Base-by-base conservation (phyloP, 2,113 vertebrate genomes). In the Phoxinus phoxinus region DNA sequence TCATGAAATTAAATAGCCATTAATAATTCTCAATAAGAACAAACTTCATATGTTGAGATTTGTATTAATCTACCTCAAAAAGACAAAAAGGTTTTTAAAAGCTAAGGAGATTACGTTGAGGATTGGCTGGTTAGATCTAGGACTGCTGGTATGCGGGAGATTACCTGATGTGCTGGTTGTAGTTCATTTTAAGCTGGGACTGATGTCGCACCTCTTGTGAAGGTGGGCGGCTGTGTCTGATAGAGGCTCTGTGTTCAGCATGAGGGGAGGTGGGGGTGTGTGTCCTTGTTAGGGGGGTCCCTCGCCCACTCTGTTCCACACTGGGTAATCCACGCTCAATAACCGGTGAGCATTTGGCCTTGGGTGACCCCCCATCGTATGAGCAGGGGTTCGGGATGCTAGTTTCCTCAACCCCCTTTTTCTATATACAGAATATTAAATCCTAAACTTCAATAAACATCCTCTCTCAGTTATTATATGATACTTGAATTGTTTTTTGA, bases 351-450 rank as follows among this genome's bases (percentile, higher is more conserved):
- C 93, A 88, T 74, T 92, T 86, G 59, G 82, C 91, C 89, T 92
- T 94, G 12, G 95, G 90, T 81, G 85, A 91, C 90, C 89, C 94
- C 89, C 91, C 96, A 95, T 97, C 96, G 0, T 95, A 96, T 79
- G 95, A 93, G 84, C 94, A 93, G 32, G 96, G 92, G 89, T 96
- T 95, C 0, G 96, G 95, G 89, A 95, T 95, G 30, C 96, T 97
- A 93, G 95, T 95, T 91, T 98, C 95, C 81, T 92, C 94, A 0
- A 87, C 83, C 61, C 89, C 95, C 93, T 98, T 98, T 89, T 96
- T 93, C 96, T 98, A 94, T 79, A 84, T 83, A 88, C 63, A 72
- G 10, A 90, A 71, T 75, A 67, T 87, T 35, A 0, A 76, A 51
- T 5, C 3, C 3, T 6, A 5, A 53, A 2, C 9, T 41, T 41